phyloP scores from a whole-genome alignment of 1,140 invertebrate genomes.

The Steinernema khuongi region DNA sequence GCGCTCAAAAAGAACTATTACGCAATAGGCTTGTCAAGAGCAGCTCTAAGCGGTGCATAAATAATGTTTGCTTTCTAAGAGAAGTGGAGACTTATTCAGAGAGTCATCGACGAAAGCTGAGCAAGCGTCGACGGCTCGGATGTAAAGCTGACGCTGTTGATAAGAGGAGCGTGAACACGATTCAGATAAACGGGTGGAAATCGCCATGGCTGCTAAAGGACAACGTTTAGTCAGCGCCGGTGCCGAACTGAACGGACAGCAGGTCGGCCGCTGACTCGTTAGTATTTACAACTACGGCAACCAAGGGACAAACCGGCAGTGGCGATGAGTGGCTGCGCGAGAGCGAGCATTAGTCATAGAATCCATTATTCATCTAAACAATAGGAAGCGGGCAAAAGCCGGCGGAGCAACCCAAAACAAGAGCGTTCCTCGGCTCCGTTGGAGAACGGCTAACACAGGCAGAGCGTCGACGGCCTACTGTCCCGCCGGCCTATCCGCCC shows the following conservation, averaged over 20 bases:
- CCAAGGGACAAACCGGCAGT: not conserved
- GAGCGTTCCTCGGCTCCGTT: no score
- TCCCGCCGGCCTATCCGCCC: no score
- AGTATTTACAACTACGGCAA: not conserved
- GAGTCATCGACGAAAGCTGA: not conserved
- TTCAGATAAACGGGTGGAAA: not conserved
- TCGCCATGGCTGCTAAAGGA: not conserved
- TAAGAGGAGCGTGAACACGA: not conserved
- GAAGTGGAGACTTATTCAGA: not conserved
- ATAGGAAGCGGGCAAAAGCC: not conserved
- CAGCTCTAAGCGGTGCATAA: not conserved
- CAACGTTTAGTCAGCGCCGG: no score
- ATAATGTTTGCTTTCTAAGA: slow-evolving; percentile 2
- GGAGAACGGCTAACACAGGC: no score
- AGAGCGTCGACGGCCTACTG: no score
- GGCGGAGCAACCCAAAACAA: not conserved
- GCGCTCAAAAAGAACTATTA: not conserved
- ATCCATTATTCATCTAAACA: not conserved
- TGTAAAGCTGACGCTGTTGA: no score
- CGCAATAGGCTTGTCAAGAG: not conserved
- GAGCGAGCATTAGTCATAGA: not conserved
- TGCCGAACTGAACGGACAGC: no score
- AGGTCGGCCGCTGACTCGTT: not conserved
- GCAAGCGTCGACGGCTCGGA: no score
- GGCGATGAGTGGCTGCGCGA: not conserved